Evolutionary conservation across 2,113 vertebrate species (phyloP).

Genomic region (Apeltes quadracus): DNA sequence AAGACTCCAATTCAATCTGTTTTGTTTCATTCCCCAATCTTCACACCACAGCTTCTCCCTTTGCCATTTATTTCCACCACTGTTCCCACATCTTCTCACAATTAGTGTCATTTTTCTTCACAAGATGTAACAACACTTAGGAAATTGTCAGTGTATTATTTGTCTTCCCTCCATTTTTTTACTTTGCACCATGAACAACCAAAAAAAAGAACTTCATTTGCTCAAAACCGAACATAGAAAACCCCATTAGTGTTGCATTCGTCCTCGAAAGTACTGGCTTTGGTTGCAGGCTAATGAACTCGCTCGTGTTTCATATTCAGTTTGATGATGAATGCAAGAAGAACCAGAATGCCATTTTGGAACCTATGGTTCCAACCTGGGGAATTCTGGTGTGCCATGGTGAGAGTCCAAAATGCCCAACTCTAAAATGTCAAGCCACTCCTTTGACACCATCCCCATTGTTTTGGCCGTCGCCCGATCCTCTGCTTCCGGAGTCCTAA

Average conservation of each 20-base stretch:
- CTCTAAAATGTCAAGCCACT: slow-evolving; percentile 51
- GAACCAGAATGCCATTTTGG: neutral
- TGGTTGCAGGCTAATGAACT: slow-evolving; percentile 42
- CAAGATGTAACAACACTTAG: slow-evolving; percentile 5
- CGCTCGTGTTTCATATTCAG: slow-evolving; percentile 9
- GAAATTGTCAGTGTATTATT: slow-evolving; percentile 9
- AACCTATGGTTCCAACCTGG: slow-evolving; percentile 6
- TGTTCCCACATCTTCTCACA: neutral
- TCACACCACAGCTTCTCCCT: neutral
- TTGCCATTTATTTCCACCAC: neutral
- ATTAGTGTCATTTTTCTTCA: slow-evolving; percentile 3
- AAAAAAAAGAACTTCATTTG: slow-evolving; percentile 18
- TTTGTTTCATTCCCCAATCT: neutral
- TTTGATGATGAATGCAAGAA: slow-evolving; percentile 35
- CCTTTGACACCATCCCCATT: slow-evolving; percentile 38
- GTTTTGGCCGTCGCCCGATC: slow-evolving; percentile 38
- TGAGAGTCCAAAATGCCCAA: slow-evolving; percentile 28
- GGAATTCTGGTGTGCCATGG: slow-evolving; percentile 7
- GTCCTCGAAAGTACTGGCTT: slow-evolving; percentile 28
- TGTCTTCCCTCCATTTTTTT: slow-evolving; percentile 3
- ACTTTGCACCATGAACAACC: slow-evolving; percentile 1
- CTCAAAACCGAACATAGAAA: slow-evolving; percentile 38
- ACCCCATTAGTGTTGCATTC: slow-evolving; percentile 40
- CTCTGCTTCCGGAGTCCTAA: slow-evolving; percentile 48
- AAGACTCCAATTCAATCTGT: neutral